Evolutionary conservation across 1,140 invertebrate genomes (phyloP).

Genomic region (Drosophila leontia): DNA sequence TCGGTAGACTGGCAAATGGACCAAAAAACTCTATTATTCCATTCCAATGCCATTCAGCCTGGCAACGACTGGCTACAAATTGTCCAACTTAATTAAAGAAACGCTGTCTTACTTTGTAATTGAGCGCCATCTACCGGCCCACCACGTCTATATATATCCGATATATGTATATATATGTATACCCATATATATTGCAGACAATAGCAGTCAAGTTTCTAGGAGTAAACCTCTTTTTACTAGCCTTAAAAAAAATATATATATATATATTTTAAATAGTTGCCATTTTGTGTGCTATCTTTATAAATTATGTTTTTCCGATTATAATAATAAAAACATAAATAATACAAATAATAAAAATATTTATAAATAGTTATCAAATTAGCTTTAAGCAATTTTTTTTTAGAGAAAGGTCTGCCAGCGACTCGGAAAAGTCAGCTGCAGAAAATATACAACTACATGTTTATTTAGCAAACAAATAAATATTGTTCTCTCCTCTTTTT

Average conservation of each 20-base stretch:
- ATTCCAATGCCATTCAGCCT: constrained; percentile 18
- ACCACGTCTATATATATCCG: neutral
- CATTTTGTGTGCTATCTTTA: neutral
- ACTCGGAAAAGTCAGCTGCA: constrained; percentile 5
- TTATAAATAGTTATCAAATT: neutral
- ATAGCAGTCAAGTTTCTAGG: neutral
- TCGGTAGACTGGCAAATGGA: constrained; percentile 22
- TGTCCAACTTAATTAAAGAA: constrained; percentile 82
- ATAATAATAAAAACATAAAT: neutral
- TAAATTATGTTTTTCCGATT: neutral
- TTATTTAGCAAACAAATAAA: constrained; percentile 3
- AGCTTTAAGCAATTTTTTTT: constrained; percentile 5
- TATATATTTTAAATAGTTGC: too few relatives aligned
- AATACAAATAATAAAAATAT: neutral
- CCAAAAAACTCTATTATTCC: constrained; percentile 41
- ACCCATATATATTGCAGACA: constrained; percentile 2
- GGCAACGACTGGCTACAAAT: constrained; percentile 75
- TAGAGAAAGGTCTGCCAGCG: neutral
- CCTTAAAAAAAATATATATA: too few relatives aligned
- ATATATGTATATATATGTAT: neutral
- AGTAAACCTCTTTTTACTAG: too few relatives aligned
- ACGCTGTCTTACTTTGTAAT: constrained; percentile 79
- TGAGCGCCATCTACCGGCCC: constrained; percentile 51
- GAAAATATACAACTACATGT: neutral
- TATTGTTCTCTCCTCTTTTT: neutral